Conservation (phyloP, 1,140 invertebrate species). For the Cheumatopsyche charites region DNA sequence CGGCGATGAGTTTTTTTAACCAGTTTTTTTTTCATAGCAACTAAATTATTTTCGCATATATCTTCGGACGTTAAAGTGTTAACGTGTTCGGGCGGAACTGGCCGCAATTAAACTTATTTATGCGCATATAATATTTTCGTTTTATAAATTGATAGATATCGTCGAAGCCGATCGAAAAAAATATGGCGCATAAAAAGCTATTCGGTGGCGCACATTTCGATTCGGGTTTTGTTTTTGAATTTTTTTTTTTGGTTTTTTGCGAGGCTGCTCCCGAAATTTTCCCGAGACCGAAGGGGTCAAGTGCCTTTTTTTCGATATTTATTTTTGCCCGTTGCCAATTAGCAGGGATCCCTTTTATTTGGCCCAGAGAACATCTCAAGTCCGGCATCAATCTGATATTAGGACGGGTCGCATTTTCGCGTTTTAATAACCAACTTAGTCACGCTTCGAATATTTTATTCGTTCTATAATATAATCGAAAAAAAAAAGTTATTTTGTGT, state of each 20-base stretch:
- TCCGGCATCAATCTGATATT: conserved; percentile 19
- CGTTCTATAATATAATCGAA: too few species aligned
- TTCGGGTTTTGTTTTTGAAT: too few species aligned
- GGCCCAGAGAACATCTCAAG: background rate
- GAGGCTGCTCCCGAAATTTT: conserved; percentile 10
- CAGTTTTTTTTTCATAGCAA: background rate
- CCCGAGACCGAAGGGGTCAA: background rate
- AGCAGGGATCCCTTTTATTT: background rate
- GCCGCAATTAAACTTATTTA: background rate
- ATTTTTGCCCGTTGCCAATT: background rate
- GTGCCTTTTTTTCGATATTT: conserved; percentile 1
- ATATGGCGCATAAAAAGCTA: too few species aligned
- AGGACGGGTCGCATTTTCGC: background rate
- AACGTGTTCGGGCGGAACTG: background rate
- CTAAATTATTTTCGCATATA: too few species aligned
- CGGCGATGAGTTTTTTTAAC: background rate
- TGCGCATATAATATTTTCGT: conserved; percentile 5
- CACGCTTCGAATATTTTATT: background rate
- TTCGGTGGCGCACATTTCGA: too few species aligned
- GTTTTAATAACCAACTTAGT: conserved; percentile 21
- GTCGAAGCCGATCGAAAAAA: too few species aligned
- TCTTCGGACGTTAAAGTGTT: conserved; percentile 9
- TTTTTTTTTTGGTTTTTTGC: background rate
- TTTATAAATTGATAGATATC: conserved; percentile 1
- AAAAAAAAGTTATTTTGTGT: background rate